These are phyloP conservation scores for Pseudochirops corinnae DNA, from an alignment of 2,797 vertebrate species.

Conservation along the genomic window DNA sequence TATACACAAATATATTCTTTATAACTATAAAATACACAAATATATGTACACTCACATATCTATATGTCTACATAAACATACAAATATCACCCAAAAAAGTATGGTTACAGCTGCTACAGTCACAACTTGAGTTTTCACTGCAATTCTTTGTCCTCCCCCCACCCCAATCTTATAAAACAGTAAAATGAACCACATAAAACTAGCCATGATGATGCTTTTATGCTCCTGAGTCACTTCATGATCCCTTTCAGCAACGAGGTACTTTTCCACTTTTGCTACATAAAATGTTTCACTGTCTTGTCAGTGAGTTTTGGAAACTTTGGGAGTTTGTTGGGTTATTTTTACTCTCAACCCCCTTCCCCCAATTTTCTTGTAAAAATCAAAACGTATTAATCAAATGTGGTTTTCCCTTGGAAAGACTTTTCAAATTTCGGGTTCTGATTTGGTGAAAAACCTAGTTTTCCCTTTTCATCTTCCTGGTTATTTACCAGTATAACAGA, in stretches of 20 bases:
- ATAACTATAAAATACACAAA: background rate
- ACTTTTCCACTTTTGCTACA: constrained; percentile 56
- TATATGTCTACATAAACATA: background rate
- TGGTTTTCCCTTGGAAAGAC: background rate
- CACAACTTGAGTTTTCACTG: constrained; percentile 1
- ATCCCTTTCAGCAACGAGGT: background rate
- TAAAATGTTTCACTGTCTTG: background rate
- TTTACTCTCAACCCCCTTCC: background rate
- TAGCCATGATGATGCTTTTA: background rate
- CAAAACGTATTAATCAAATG: constrained; percentile 3
- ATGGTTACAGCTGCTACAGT: background rate
- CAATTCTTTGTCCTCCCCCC: background rate
- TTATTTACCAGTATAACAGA: background rate
- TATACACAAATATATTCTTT: background rate
- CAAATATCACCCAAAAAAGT: background rate
- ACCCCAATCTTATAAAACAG: background rate
- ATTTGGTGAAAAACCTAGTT: background rate
- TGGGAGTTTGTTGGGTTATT: background rate
- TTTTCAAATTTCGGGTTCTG: constrained; percentile 39
- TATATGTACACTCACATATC: background rate
- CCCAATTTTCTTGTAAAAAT: constrained; percentile 17
- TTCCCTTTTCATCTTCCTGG: background rate
- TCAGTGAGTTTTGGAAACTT: constrained; percentile 15
- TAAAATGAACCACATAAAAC: background rate
- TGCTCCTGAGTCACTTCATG: background rate